Evolutionary conservation across 2,113 vertebrate species (phyloP), one percentile per base, ranked within the genome.

Genomic region (Coptodon bakossiorum): DNA sequence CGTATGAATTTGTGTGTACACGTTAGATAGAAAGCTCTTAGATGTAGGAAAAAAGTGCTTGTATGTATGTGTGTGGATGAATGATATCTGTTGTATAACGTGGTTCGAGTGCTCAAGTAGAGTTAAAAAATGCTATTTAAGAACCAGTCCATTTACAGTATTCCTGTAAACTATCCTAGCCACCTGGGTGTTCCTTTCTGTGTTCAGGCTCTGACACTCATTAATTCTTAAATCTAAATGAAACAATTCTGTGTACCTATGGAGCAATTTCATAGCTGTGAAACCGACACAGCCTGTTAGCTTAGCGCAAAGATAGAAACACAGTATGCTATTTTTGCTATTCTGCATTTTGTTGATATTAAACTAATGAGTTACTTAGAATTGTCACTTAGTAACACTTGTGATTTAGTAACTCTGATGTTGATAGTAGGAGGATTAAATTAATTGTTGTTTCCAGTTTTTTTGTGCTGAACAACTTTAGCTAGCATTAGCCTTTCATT

Each of bases 61-160:
- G 61, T 3, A 0, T n/a, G 31, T n/a, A 5, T 0, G 9, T 3
- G 9, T 66, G 61, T 36, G 61, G 31, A 5, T 63, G 59, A 63
- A 63, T 19, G 31, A 36, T 0, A 1, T 36, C 29, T 63, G 3
- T 17, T 63, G 17, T 63, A 36, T 63, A 36, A 36, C 6, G 19
- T 63, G 29, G 59, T 34, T 63, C 19, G 59, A 63, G 16, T 63
- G 59, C 29, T 63, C 59, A 63, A 19, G 29, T 63, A 34, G 59
- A 11, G 29, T 34, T 19, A 63, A 61, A 27, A 63, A 63, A 31
- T 11, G 59, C 16, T 34, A 61, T 34, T 63, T 34, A 11, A 6
- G 59, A 63, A 34, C 29, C 29, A 34, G 3, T 63, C 29, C 2
- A 63, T 63, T 63, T 63, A 63, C 14, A 45, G 29, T 73, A 3